These are phyloP conservation scores for Macrostomum lignano DNA, from an alignment of 1,140 invertebrate genomes.

Conservation along the genomic window DNA sequence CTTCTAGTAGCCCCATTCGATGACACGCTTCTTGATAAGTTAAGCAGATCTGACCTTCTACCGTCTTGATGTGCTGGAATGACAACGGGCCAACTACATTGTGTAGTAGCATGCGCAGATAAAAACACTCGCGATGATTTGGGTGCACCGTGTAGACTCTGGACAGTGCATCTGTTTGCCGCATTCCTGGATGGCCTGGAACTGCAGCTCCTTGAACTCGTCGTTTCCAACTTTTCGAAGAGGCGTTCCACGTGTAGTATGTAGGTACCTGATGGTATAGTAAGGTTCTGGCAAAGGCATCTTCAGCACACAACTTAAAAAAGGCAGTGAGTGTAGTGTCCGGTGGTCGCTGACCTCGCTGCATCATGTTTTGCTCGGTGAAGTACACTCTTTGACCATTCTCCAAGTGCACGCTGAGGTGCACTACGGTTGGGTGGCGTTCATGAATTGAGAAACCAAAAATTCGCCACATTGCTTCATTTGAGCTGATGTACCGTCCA, in stretches of 20 bases:
- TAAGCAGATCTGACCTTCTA: conserved; percentile 23
- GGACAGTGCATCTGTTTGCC: conserved; percentile 7
- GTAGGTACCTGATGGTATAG: conserved; percentile 13
- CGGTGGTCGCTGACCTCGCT: conserved; percentile 12
- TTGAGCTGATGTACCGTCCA: conserved; percentile 12
- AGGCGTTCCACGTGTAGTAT: conserved; percentile 15
- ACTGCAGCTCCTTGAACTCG: conserved; percentile 4
- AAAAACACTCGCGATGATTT: conserved; percentile 21
- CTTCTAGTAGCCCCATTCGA: conserved; percentile 16
- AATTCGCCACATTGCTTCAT: conserved; percentile 14
- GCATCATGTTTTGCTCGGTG: conserved; percentile 11
- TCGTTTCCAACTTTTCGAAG: conserved; percentile 4
- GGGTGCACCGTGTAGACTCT: conserved; percentile 20
- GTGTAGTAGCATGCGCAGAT: conserved; percentile 23
- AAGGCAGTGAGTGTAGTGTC: conserved; percentile 24
- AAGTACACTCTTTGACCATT: conserved; percentile 27
- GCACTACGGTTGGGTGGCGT: conserved; percentile 18
- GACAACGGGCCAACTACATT: conserved; percentile 23
- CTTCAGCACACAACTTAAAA: conserved; percentile 16
- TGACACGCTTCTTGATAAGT: conserved; percentile 23
- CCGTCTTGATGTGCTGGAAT: conserved; percentile 23
- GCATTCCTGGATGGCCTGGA: background rate
- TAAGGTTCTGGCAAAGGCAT: conserved; percentile 14
- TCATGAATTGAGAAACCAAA: conserved; percentile 18
- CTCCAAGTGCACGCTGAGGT: conserved; percentile 29